Evolutionary conservation across 2,888 invertebrate species (phyloP), one percentile per base, ranked within the genome.

Genomic region (Morpho helenor): DNA sequence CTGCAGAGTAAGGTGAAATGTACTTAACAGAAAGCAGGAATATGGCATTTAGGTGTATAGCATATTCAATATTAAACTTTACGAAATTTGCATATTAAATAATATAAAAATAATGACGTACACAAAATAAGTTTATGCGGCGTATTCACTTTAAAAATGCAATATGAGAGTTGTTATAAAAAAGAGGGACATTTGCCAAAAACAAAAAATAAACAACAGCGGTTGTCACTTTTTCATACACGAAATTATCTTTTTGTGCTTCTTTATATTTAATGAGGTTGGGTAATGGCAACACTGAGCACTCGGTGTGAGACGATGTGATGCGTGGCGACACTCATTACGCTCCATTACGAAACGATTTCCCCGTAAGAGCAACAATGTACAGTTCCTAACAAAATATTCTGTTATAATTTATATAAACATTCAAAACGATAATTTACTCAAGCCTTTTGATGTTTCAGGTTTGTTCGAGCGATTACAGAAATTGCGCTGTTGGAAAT

Each of bases 271-370:
- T 56, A 50, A 16, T 49, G 43, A 49, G 43, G 49, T 40, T 16
- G 45, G 31, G 49, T 52, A 42, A 47, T 57, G 46, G 51, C 57
- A 52, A 47, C 49, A 62, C 45, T 23, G 57, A 60, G 49, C 53
- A 53, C 55, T 39, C 47, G 23, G 39, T 49, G 48, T 57, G 53
- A 62, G 57, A 49, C 54, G 61, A 63, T 52, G 52, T 51, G 66
- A 65, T 69, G 71, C 71, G 70, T 67, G 68, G 67, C 69, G 63
- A 64, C 66, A 65, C 66, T 68, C 68, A 72, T 74, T 74, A 74
- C 67, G 65, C 63, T 57, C 68, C 69, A 73, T 72, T 73, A 73
- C 68, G 68, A 60, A 68, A 70, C 65, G 63, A 65, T 68, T 63
- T 66, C 62, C 60, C 54, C 64, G 66, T 68, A 64, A 66, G 66